A percentile compares a stretch with the other conserved stretches of the same genome.
Evolutionary conservation across 2,888 invertebrate species (phyloP).

Genomic region (Agrilus cyanescens): DNA sequence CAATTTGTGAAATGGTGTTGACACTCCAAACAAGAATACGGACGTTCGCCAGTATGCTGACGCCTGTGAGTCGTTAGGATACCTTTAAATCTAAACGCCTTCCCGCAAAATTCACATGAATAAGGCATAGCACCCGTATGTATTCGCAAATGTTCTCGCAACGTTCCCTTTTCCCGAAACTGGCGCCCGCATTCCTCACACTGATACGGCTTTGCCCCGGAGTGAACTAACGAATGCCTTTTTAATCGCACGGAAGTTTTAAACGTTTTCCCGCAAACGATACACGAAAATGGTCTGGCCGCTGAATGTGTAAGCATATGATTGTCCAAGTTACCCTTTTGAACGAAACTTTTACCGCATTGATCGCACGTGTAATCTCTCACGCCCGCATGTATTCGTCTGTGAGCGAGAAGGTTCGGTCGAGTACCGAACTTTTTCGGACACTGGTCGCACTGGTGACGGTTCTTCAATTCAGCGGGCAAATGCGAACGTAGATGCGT

Average conservation of each 20-base stretch:
- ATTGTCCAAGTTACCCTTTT: constrained; percentile 46
- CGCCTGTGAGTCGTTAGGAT: constrained; percentile 62
- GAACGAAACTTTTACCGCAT: constrained; percentile 47
- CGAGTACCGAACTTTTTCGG: constrained; percentile 46
- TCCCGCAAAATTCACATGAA: constrained; percentile 62
- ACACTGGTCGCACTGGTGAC: constrained; percentile 46
- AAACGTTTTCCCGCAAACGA: constrained; percentile 42
- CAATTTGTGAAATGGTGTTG: constrained; percentile 67
- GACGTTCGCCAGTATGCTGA: constrained; percentile 59
- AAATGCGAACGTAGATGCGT: constrained; percentile 44
- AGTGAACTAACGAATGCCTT: constrained; percentile 47
- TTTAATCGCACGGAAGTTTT: constrained; percentile 43
- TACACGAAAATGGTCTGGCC: constrained; percentile 38
- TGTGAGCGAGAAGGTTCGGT: constrained; percentile 45
- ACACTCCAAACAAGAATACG: constrained; percentile 61
- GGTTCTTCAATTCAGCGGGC: constrained; percentile 44
- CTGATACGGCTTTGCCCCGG: constrained; percentile 46
- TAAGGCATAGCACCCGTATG: constrained; percentile 72
- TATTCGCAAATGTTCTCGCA: constrained; percentile 61
- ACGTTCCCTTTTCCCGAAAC: constrained; percentile 57
- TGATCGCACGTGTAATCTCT: constrained; percentile 44
- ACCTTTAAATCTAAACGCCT: constrained; percentile 64
- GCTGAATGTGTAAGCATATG: constrained; percentile 44
- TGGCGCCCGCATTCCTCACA: constrained; percentile 49
- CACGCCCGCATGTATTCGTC: constrained; percentile 43